Evolutionary conservation across 2,113 vertebrate genomes (phyloP), one percentile per base, ranked within the genome.

Genomic region (Setophaga petechia): DNA sequence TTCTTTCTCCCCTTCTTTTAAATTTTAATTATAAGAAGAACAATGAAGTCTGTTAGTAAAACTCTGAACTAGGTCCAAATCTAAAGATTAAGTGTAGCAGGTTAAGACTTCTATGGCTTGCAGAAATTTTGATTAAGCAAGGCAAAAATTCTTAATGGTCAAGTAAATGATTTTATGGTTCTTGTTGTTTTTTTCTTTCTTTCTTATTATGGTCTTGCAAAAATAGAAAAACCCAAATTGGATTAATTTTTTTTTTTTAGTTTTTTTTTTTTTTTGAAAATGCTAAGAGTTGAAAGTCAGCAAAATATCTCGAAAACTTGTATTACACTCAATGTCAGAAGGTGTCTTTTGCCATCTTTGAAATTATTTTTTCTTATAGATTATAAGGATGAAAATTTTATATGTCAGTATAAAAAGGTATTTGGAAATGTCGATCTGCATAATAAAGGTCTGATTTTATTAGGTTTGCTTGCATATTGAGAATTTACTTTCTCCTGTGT

Each of bases 1-100:
- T 47, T 75, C 12, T 83, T 82, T 80, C 12, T 69, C 57, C 4
- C 0, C 2, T 65, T 73, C 17, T 66, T 69, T 46, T 7, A 52
- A 37, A 44, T 69, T 68, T 59, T 33, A 44, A 52, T 92, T 94
- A 90, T 69, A 51, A 62, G 73, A 84, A 94, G 35, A 95, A 84
- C 12, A 96, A 83, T 92, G 62, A 97, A 84, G 28, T 89, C 30
- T 24, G 94, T 85, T 78, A 90, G 54, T 78, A 95, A 93, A 88
- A 25, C 35, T 94, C 85, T 94, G 68, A 83, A 96, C 41, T 46
- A 68, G 11, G 17, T 84, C 49, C 51, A 94, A 76, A 79, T 83
- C 47, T 65, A 90, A 94, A 95, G 74, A 46, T 67, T 62, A 96
- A 87, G 51, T 76, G 62, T 35, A 15, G 18, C 62, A 61, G 13